A percentile compares a stretch with the other conserved stretches of the same genome.
phyloP scores from a whole-genome alignment of 2,113 vertebrate species.

The Leptocoma aspasia region DNA sequence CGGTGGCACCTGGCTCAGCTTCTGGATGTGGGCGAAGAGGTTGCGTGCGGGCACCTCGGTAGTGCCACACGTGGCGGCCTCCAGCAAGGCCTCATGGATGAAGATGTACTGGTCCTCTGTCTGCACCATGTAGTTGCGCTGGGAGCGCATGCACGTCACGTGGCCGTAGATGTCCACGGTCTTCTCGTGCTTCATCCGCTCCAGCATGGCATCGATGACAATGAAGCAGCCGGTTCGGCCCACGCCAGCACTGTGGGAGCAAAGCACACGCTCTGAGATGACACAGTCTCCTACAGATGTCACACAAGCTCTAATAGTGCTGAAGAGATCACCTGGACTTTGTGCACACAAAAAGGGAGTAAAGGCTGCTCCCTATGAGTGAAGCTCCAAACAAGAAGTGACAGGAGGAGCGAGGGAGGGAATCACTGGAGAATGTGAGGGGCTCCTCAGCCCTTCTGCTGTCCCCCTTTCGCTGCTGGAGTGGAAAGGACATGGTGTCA shows the following conservation, averaged over 20 bases:
- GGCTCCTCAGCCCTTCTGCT: neutral
- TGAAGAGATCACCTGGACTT: neutral
- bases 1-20: conserved; percentile 82
- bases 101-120: conserved; percentile 97
- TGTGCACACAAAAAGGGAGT: neutral
- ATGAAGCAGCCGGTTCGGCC: conserved; percentile 95
- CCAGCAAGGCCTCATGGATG: conserved; percentile 92
- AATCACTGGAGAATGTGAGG: neutral
- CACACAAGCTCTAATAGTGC: neutral
- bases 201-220: conserved; percentile 94
- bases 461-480: neutral
- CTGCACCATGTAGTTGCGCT: conserved; percentile 99
- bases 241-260: conserved; percentile 83
- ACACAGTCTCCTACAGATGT: neutral
- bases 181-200: conserved; percentile 93
- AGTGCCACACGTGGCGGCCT: conserved; percentile 86
- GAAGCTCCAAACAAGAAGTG: neutral
- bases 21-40: conserved; percentile 94
- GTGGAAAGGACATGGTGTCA: neutral
- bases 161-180: conserved; percentile 93
- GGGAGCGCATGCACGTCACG: conserved; percentile 93
- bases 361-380: neutral
- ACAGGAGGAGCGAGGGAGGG: neutral
- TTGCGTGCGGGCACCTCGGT: conserved; percentile 90
- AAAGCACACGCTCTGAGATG: neutral